Conservation (phyloP, 1,140 invertebrate species). For the Calephelis nemesis region DNA sequence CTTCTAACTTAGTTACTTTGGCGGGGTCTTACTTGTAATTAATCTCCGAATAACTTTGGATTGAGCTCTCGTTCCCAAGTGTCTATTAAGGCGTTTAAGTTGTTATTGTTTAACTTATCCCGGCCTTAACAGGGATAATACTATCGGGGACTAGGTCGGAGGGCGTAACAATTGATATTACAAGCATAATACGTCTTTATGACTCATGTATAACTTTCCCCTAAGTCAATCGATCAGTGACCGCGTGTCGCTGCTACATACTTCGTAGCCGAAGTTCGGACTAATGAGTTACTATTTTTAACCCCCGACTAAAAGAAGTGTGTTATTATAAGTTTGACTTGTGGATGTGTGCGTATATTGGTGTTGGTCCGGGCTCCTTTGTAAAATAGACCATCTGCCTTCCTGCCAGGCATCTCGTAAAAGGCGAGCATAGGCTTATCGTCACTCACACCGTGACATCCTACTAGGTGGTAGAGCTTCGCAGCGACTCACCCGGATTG, state of each 20-base stretch:
- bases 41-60: constrained; percentile 9
- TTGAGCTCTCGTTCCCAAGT: constrained; percentile 4
- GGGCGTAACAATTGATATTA: constrained; percentile 18
- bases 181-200: constrained; percentile 29
- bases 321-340: too few species aligned
- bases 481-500: too few species aligned
- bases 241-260: constrained; percentile 11
- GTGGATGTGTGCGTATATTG: too few species aligned
- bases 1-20: constrained; percentile 1
- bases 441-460: too few species aligned
- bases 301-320: too few species aligned
- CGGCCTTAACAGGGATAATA: not conserved
- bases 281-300: too few species aligned
- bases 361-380: too few species aligned
- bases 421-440: too few species aligned
- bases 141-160: not conserved
- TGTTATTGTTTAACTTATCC: constrained; percentile 1
- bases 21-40: constrained; percentile 1
- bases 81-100: constrained; percentile 9
- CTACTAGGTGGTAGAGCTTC: too few species aligned
- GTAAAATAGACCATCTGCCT: too few species aligned
- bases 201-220: constrained; percentile 12
- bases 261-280: too few species aligned
- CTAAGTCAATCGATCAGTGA: constrained; percentile 33
- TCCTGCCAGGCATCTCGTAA: too few species aligned